Base-by-base conservation (phyloP, 2,113 vertebrate species). In the Syngnathoides biaculeatus region DNA sequence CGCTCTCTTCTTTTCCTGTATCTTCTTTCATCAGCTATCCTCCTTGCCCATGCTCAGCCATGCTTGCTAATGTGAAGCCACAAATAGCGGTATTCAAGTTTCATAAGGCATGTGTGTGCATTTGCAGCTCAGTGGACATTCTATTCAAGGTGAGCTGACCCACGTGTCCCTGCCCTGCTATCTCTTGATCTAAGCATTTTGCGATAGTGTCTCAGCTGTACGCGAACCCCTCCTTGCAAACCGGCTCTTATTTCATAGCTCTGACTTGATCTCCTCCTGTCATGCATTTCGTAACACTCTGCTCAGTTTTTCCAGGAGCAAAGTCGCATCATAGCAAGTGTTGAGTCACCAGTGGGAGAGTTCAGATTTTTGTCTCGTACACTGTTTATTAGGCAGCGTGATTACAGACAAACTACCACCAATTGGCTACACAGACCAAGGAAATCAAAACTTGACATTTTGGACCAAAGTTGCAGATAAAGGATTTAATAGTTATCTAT, bases 161-260 rank as follows among this genome's bases (percentile, higher is more conserved):
- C 45, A 30, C 10, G 1, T 39, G 22, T 14, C 17, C 13, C 39
- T 63, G n/a, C 24, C 10, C 26, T 55, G 17, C 64, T 60, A 61
- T 70, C 61, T 69, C 57, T 65, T 35, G 38, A 72, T 79, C 69
- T 39, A 65, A 59, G 75, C 55, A n/a, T 65, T 78, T 79, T 42
- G 58, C 64, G 14, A 26, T 61, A 26, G 68, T 61, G 64, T 13
- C 65, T 70, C 66, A 64, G 62, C 73, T 64, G 45, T 13, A 53
- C 24, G 6, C 19, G 24, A 3, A 50, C 64, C 55, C 4, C 2
- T 26, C 59, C 64, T 64, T 71, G 26, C 8, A 17, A 0, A 4
- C 59, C 68, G 66, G 67, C 75, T 78, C 74, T 71, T 10, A 2
- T 81, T 76, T 72, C 82, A 56, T 65, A 64, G 48, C 53, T 50